Evolutionary conservation across 2,797 vertebrate species (phyloP).

Genomic region (Valencia hispanica): DNA sequence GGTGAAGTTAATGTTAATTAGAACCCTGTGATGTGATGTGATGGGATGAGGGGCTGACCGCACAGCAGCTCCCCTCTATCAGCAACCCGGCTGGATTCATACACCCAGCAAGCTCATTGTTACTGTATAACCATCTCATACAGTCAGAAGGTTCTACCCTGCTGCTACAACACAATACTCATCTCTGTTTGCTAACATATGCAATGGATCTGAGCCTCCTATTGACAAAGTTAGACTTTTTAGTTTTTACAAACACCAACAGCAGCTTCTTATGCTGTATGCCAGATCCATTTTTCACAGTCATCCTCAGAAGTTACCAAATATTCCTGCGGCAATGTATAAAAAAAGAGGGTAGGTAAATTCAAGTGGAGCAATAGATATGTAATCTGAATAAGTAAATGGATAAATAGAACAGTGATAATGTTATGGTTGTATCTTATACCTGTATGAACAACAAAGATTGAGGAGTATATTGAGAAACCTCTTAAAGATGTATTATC

Average conservation of each 20-base stretch:
- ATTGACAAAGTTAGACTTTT: conserved; percentile 11
- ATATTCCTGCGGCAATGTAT: conserved; percentile 12
- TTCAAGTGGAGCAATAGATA: conserved; percentile 6
- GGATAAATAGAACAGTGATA: not conserved
- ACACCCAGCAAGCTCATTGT: conserved; percentile 38
- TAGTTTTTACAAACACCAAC: not conserved
- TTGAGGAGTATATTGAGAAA: not conserved
- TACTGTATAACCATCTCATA: conserved; percentile 37
- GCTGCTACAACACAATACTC: conserved; percentile 17
- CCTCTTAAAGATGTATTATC: not conserved
- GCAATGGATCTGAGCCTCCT: conserved; percentile 39
- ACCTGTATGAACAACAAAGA: conserved; percentile 5
- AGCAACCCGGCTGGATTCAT: conserved; percentile 46
- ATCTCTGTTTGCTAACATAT: conserved; percentile 16
- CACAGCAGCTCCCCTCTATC: conserved; percentile 32
- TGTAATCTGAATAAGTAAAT: conserved; percentile 10
- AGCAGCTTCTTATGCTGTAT: conserved; percentile 51
- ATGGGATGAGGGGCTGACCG: conserved; percentile 70
- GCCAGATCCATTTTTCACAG: conserved; percentile 34
- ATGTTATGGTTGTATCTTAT: conserved; percentile 19
- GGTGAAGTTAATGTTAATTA: conserved; percentile 78
- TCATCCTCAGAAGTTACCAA: not conserved
- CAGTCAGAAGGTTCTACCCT: conserved; percentile 28
- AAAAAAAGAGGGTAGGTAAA: not conserved
- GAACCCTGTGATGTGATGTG: conserved; percentile 71